Conservation (phyloP, 2,888 invertebrate species). For the Achlya flavicornis region DNA sequence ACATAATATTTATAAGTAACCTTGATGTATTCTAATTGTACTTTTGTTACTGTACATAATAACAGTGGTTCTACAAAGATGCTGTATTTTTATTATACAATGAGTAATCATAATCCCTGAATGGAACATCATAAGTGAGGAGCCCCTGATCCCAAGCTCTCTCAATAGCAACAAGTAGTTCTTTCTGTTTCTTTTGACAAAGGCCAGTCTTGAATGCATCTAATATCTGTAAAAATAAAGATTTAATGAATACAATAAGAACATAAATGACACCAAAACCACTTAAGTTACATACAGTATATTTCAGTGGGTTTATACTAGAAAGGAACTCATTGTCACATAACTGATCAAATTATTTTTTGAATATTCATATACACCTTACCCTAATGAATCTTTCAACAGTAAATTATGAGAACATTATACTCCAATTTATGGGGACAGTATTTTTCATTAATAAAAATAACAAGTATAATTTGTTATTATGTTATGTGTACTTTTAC, state of each 20-base stretch:
- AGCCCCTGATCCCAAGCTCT: slow-evolving; percentile 92
- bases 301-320: no score
- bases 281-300: no score
- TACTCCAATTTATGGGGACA: no score
- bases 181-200: slow-evolving; percentile 90
- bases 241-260: slow-evolving; percentile 9
- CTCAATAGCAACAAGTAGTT: slow-evolving; percentile 90
- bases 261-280: neutral
- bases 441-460: no score
- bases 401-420: no score
- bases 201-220: slow-evolving; percentile 90
- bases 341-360: no score
- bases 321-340: no score
- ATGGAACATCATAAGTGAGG: slow-evolving; percentile 92
- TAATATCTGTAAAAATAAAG: slow-evolving; percentile 71
- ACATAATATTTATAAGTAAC: neutral
- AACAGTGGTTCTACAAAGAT: slow-evolving; percentile 26
- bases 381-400: no score
- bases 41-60: slow-evolving; percentile 25
- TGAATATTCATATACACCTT: no score
- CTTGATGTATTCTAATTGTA: slow-evolving; percentile 22
- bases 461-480: no score
- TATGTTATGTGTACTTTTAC: no score
- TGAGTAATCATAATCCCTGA: slow-evolving; percentile 92
- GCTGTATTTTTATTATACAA: slow-evolving; percentile 83